Evolutionary conservation across 2,888 invertebrate species (phyloP), one percentile per base, ranked within the genome.

Genomic region (Cremastinae sp.): DNA sequence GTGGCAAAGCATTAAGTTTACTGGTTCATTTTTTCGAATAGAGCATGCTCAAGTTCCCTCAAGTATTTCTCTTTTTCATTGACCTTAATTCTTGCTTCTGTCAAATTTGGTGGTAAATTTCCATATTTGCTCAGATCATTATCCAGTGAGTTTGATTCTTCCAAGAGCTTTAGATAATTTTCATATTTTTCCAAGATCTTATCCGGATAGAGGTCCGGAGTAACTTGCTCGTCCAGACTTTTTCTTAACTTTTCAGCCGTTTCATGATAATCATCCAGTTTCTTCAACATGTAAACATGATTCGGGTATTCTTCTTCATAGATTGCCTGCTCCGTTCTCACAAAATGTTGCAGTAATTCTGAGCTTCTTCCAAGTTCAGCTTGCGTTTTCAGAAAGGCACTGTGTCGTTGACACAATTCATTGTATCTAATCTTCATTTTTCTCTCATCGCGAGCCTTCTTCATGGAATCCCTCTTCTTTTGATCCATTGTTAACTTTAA

Each of bases 71-170:
- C 80, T 75, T 86, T 86, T 14, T 66, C 64, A 66, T 85, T 84
- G 14, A 89, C 62, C n/a, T 83, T 58, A 35, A 81, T 75, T 81
- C 85, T 87, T n/a, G 89, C 89, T 73, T 85, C 84, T 3, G 86
- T 68, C 47, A 89, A 80, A 77, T 89, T 86, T 35, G 88, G 83
- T 18, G 89, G 87, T 9, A 90, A 82, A 53, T 86, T 85, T 1
- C 66, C 73, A 51, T 88, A 90, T 47, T 82, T 79, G 22, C 66
- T 76, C 16, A 89, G 78, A 1, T 64, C 70, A 37, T 81, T 71
- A 51, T 87, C 81, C 7, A 89, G 47, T 49, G 83, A 75, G 1
- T 71, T 72, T 10, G 86, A 74, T 75, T 85, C 82, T 3, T 82
- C 84, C 1, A 71, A 64, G 39, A 83, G 79, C 16, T 86, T 81